Conservation (phyloP, 1,140 invertebrate genomes). For the Drosophila pallidifrons region DNA sequence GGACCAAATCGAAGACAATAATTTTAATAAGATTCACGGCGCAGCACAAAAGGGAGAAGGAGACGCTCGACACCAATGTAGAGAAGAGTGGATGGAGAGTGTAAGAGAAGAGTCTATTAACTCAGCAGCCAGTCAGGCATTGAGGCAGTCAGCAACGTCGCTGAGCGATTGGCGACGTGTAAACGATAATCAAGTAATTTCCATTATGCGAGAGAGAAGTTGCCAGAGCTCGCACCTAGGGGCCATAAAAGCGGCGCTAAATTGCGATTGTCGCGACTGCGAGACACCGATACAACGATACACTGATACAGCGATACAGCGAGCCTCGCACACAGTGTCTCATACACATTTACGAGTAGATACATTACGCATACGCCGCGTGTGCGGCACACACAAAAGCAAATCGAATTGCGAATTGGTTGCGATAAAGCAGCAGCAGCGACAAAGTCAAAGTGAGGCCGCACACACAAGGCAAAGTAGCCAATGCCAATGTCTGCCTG, state of each 20-base stretch:
- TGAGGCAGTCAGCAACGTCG: slow-evolving; percentile 21
- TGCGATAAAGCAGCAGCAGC: slow-evolving; percentile 59
- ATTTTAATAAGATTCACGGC: slow-evolving; percentile 41
- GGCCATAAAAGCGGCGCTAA: slow-evolving; percentile 75
- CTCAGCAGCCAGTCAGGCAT: slow-evolving; percentile 12
- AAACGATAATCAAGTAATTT: slow-evolving; percentile 84
- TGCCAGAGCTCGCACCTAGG: slow-evolving; percentile 40
- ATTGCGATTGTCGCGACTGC: slow-evolving; percentile 77
- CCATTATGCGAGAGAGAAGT: slow-evolving; percentile 63
- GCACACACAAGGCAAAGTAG: slow-evolving; percentile 31
- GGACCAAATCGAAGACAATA: slow-evolving; percentile 49
- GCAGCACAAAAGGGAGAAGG: background rate
- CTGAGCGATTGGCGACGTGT: slow-evolving; percentile 80
- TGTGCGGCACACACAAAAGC: slow-evolving; percentile 60
- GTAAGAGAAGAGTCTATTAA: slow-evolving; percentile 33
- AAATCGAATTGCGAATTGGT: slow-evolving; percentile 76
- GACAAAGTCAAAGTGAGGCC: slow-evolving; percentile 17
- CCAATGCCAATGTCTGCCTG: background rate
- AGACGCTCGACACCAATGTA: slow-evolving; percentile 4
- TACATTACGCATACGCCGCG: slow-evolving; percentile 55
- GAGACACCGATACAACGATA: slow-evolving; percentile 31
- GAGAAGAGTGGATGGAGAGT: slow-evolving; percentile 19
- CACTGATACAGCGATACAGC: slow-evolving; percentile 27
- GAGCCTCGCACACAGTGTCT: slow-evolving; percentile 29
- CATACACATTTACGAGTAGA: slow-evolving; percentile 1